phyloP scores from a whole-genome alignment of 2,797 vertebrate species.

The Mus minutoides region DNA sequence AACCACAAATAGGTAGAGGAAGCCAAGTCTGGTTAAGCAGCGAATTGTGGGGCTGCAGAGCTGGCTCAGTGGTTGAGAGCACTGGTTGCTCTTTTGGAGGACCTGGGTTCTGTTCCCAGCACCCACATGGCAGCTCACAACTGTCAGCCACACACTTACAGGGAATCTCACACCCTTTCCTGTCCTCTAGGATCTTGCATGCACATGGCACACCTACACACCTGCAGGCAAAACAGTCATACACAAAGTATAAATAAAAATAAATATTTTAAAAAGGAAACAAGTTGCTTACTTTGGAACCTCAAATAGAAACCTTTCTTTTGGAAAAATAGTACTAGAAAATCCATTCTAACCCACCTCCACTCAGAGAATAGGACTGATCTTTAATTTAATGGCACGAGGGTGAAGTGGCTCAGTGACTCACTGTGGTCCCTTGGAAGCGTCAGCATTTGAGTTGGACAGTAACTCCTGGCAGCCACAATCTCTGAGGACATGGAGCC shows the following conservation, averaged over 20 bases:
- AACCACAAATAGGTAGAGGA: slow-evolving; percentile 38
- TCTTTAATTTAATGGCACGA: background rate
- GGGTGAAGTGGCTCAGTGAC: background rate
- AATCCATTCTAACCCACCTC: background rate
- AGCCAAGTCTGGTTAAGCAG: background rate
- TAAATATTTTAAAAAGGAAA: background rate
- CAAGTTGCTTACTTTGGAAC: slow-evolving; percentile 53
- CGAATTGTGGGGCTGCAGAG: slow-evolving; percentile 30
- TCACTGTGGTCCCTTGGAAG: background rate
- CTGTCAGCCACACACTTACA: background rate
- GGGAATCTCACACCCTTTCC: background rate
- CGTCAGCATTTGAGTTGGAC: background rate
- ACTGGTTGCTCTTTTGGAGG: background rate
- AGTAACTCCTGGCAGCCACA: background rate
- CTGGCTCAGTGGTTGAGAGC: background rate
- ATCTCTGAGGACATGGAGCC: background rate
- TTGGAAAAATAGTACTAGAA: slow-evolving; percentile 42
- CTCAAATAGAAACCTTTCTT: background rate
- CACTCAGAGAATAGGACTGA: background rate
- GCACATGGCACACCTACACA: background rate
- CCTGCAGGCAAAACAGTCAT: background rate
- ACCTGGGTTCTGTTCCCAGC: background rate
- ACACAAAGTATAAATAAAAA: background rate
- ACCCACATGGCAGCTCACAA: background rate
- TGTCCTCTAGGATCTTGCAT: background rate